Evolutionary conservation across 2,113 vertebrate genomes (phyloP), one percentile per base, ranked within the genome.

Genomic region (Triplophysa rosa): DNA sequence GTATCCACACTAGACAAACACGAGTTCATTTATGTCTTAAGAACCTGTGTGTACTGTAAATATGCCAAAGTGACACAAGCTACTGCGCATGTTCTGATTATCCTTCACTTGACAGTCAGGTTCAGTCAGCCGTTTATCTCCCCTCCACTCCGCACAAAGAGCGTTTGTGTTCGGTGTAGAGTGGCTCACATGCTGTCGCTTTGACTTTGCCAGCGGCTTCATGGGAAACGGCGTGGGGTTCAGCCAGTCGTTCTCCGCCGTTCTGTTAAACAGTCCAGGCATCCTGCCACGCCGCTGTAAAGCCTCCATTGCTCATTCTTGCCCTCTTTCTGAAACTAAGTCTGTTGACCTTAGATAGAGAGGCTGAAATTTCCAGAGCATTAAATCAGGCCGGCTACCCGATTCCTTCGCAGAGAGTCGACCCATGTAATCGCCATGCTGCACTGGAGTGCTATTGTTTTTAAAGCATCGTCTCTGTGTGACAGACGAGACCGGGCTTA

Each of bases 281-380:
- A 84, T 67, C 12, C 80, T 87, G 86, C 88, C 86, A 86, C 79
- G 42, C 72, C 72, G 67, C 81, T 77, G 82, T 84, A 84, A 74
- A 87, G 84, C 87, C 74, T 79, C 66, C 86, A 78, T 72, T 83
- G 69, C 79, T 87, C 80, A 65, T 84, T 87, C 84, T 83, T 80
- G 45, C 82, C 78, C 65, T 81, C 84, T 85, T 79, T 87, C 85
- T 87, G 77, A 85, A 83, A 87, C 84, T 81, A 86, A 81, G 82
- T 85, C 87, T 88, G 87, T 82, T 86, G 86, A 86, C 85, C 86
- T 83, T 78, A 84, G 85, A 86, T 84, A 87, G 86, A 87, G 78
- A 72, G 79, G 83, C 81, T 59, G 82, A 81, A 84, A 85, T 86
- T 87, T 86, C 67, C 78, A 84, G 79, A 72, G 78, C 83, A 84